Evolutionary conservation across 2,113 vertebrate species (phyloP).

Genomic region (Empidonax traillii): DNA sequence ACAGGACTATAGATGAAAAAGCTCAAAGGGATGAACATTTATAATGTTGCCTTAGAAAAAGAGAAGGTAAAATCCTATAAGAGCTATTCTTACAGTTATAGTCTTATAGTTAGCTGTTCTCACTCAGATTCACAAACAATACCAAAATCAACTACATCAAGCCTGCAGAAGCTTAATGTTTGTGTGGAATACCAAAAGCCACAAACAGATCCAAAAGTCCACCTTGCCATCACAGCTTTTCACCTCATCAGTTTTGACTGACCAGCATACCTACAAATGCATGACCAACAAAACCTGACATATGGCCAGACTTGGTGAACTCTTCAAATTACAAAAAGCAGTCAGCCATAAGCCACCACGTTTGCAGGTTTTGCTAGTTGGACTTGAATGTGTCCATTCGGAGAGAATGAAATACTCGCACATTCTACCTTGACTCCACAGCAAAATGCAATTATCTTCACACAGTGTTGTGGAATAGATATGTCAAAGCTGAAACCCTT

Average conservation of each 20-base stretch:
- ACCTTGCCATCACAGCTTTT: background rate
- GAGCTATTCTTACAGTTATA: background rate
- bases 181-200: background rate
- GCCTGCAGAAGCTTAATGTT: background rate
- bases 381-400: background rate
- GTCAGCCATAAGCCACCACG: rapidly evolving
- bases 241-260: background rate
- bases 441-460: background rate
- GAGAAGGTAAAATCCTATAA: background rate
- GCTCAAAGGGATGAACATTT: background rate
- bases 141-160: background rate
- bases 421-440: background rate
- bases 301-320: background rate
- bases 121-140: background rate
- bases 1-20: background rate
- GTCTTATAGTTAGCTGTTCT: background rate
- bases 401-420: background rate
- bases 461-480: background rate
- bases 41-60: background rate
- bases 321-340: background rate
- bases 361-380: background rate
- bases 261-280: background rate
- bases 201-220: background rate
- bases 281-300: background rate
- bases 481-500: background rate